Evolutionary conservation across 2,888 invertebrate genomes (phyloP).

Genomic region (Oscheius onirici): DNA sequence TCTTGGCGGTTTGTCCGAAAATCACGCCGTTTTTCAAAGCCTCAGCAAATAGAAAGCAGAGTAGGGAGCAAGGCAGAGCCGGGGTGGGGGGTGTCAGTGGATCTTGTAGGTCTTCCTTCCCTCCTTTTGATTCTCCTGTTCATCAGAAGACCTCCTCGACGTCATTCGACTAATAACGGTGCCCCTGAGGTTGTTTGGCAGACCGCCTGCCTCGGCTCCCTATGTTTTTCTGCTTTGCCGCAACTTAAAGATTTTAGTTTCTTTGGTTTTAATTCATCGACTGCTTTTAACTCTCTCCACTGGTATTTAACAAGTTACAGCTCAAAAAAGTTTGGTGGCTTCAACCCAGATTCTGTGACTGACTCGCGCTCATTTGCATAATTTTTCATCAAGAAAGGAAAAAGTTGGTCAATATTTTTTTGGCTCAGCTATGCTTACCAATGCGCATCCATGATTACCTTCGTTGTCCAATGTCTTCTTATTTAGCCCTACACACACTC

Average conservation of each 20-base stretch:
- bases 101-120: neutral
- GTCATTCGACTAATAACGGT: constrained; percentile 31
- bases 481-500: neutral
- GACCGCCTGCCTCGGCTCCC: constrained; percentile 31
- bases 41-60: constrained; percentile 4
- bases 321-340: no score
- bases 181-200: constrained; percentile 33
- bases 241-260: constrained; percentile 28
- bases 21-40: constrained; percentile 22
- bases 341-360: no score
- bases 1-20: constrained; percentile 13
- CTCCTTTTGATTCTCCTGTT: constrained; percentile 3
- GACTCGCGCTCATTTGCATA: no score
- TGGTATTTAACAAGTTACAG: no score
- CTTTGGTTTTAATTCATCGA: no score
- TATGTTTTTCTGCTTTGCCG: constrained; percentile 32
- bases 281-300: no score
- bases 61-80: neutral
- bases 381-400: neutral
- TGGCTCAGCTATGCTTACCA: neutral
- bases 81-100: neutral
- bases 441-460: constrained; percentile 4
- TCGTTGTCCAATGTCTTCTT: neutral
- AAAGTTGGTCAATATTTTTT: neutral
- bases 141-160: neutral